Percentiles rank a stretch among this genome's conserved stretches.
phyloP scores from a whole-genome alignment of 2,888 invertebrate genomes.

The Argyresthia goedartella region DNA sequence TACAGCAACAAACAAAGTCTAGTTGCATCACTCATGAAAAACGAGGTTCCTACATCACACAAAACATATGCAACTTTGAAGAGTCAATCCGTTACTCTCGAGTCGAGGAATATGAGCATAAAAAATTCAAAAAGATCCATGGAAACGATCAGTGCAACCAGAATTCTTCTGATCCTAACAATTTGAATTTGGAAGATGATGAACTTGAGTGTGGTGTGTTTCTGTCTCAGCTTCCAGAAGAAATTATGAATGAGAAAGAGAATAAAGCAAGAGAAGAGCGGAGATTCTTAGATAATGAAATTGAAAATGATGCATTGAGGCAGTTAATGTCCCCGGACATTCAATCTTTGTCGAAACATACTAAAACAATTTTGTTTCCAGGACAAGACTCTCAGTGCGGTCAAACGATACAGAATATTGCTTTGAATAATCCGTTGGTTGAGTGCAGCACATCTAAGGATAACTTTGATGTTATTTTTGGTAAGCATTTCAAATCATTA shows the following conservation, averaged over 20 bases:
- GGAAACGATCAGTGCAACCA: slow-evolving; percentile 18
- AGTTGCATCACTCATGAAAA: slow-evolving; percentile 31
- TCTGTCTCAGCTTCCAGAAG: slow-evolving; percentile 39
- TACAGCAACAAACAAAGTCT: slow-evolving; percentile 21
- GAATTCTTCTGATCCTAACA: slow-evolving; percentile 5
- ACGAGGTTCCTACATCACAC: slow-evolving; percentile 46
- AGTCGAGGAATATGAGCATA: slow-evolving; percentile 28
- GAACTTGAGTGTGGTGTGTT: slow-evolving; percentile 47
- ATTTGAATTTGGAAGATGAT: slow-evolving; percentile 30
- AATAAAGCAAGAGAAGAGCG: slow-evolving; percentile 27
- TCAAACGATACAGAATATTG: slow-evolving; percentile 54
- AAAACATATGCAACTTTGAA: slow-evolving; percentile 44
- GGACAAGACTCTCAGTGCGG: slow-evolving; percentile 43
- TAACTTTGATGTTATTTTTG: slow-evolving; percentile 28
- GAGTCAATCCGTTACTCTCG: slow-evolving; percentile 27
- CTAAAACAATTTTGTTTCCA: slow-evolving; percentile 48
- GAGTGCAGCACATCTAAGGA: slow-evolving; percentile 25
- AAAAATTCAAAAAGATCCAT: slow-evolving; percentile 24
- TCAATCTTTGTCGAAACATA: slow-evolving; percentile 40
- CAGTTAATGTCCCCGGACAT: slow-evolving; percentile 53
- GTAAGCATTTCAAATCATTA: slow-evolving; percentile 21
- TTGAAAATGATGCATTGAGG: slow-evolving; percentile 42
- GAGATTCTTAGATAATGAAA: slow-evolving; percentile 28
- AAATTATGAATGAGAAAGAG: slow-evolving; percentile 40
- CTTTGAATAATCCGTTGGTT: slow-evolving; percentile 38